Evolutionary conservation across 2,888 invertebrate genomes (phyloP).

Genomic region (Melangyna quadrimaculata): DNA sequence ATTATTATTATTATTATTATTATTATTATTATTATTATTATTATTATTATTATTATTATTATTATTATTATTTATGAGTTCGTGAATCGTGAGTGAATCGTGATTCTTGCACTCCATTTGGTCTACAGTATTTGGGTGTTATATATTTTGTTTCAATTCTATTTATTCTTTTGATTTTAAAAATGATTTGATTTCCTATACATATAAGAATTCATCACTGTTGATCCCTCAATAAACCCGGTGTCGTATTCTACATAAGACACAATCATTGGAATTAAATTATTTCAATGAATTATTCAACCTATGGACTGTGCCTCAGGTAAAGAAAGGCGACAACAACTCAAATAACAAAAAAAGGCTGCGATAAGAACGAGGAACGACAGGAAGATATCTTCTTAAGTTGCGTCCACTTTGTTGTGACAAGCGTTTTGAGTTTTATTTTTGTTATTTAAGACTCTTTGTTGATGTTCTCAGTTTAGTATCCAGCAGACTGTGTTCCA

Average conservation of each 20-base stretch:
- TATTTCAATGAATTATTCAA: conserved; percentile 49
- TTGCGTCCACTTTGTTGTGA: not conserved
- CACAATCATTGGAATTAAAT: conserved; percentile 7
- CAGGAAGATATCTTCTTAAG: conserved; percentile 20
- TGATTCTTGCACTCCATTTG: not conserved
- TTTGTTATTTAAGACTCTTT: conserved; percentile 63
- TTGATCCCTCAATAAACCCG: not conserved
- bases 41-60: too few relatives aligned
- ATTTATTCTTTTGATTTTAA: not conserved
- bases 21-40: too few relatives aligned
- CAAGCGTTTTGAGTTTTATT: conserved; percentile 33
- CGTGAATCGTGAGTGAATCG: too few relatives aligned
- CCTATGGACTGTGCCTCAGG: not conserved
- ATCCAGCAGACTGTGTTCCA: conserved; percentile 51
- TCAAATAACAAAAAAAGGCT: not conserved
- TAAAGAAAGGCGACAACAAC: not conserved
- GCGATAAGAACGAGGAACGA: conserved; percentile 1
- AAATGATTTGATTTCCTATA: not conserved
- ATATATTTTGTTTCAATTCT: not conserved
- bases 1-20: too few relatives aligned
- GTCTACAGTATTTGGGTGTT: not conserved
- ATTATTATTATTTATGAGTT: too few relatives aligned
- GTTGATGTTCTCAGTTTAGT: conserved; percentile 52
- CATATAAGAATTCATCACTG: not conserved
- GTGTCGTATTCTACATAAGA: not conserved